Base-by-base conservation (phyloP, 2,797 vertebrate genomes). In the Etheostoma nigrum region DNA sequence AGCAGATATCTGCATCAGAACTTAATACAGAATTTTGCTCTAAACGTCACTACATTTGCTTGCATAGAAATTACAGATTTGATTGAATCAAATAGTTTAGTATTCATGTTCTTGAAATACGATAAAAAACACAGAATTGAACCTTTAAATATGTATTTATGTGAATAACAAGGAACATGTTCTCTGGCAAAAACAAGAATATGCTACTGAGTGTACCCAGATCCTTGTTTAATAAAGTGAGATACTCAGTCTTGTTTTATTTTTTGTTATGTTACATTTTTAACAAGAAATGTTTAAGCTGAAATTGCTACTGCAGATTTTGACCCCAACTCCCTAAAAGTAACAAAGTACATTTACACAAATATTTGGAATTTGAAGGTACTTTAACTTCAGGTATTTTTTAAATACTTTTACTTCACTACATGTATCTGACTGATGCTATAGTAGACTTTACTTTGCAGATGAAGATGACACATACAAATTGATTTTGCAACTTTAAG, bases 211-310 rank as follows among this genome's bases (percentile, higher is more conserved):
- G 21, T 58, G 33, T 14, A 2, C 13, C 6, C 6, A 13, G 11
- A 10, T 65, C 1, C 1, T 33, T 19, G 18, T 40, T 69, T 4
- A 71, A 70, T 65, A 71, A 77, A 77, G 23, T 23, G 21, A 23
- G 3, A 23, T 8, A 15, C 6, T 58, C 13, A 25, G 2, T 68
- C 8, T 54, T 19, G 10, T 53, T 60, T 59, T 30, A 18, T 63
- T 51, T 2, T n/a, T 21, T 45, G 2, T 45, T 6, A 1, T 33
- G 12, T 47, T 12, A 13, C 9, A 21, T 58, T 42, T 2, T 55
- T 57, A 10, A 55, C 5, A 36, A 13, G 0, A 44, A 3, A 21
- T n/a, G 23, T 71, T 53, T 62, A 8, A 16, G 16, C 2, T 18
- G 63, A 42, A 48, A 4, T 8, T 33, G 45, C 25, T 19, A 4